A percentile compares a stretch with the other conserved stretches of the same genome.
Evolutionary conservation across 1,140 invertebrate species (phyloP).

Genomic region (Papilio aristodemus): DNA sequence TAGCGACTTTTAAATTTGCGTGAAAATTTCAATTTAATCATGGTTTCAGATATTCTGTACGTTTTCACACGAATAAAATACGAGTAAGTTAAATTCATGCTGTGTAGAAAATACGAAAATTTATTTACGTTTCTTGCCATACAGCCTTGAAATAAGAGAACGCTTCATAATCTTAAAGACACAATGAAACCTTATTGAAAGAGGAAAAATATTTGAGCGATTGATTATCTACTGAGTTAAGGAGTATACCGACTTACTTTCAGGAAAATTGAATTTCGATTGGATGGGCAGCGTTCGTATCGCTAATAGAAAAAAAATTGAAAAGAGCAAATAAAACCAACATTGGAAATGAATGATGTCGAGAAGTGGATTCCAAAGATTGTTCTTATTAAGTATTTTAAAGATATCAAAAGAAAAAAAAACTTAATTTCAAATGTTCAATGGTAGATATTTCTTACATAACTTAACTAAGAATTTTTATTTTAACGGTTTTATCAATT

Average conservation of each 20-base stretch:
- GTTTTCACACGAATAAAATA: no score
- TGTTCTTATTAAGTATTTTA: constrained; percentile 16
- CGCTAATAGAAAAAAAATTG: constrained; percentile 28
- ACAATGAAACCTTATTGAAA: constrained; percentile 28
- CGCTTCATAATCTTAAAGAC: constrained; percentile 13
- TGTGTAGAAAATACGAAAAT: neutral
- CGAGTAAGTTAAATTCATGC: neutral
- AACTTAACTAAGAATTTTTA: neutral
- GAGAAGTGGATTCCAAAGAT: constrained; percentile 9
- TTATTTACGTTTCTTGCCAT: neutral
- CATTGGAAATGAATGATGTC: constrained; percentile 12
- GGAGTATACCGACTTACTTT: constrained; percentile 19
- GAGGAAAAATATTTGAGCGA: constrained; percentile 23
- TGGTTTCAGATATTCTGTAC: no score
- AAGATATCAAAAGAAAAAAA: constrained; percentile 11
- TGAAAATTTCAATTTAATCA: no score
- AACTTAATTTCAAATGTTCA: neutral
- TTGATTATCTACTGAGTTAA: constrained; percentile 32
- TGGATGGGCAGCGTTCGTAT: constrained; percentile 13
- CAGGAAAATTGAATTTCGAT: constrained; percentile 33
- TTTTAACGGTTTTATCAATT: neutral
- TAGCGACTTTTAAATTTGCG: no score
- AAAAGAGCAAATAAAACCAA: constrained; percentile 10
- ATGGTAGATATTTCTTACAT: neutral
- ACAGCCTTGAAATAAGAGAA: constrained; percentile 1